Evolutionary conservation across 2,113 vertebrate genomes (phyloP).

Genomic region (Dasyurus viverrinus): DNA sequence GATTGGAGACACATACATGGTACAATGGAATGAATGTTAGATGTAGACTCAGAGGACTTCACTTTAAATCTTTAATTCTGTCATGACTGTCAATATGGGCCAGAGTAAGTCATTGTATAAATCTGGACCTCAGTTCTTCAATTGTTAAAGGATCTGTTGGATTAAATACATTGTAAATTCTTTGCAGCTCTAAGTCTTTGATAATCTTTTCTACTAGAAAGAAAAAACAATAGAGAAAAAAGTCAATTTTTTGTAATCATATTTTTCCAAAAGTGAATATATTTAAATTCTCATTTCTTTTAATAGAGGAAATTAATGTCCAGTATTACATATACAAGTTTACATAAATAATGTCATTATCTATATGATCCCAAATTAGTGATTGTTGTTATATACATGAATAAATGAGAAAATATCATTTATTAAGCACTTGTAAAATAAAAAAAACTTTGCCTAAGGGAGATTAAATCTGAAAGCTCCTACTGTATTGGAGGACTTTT

Average conservation of each 20-base stretch:
- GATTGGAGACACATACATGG: not conserved
- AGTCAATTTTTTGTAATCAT: not conserved
- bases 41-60: not conserved
- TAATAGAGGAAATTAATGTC: not conserved
- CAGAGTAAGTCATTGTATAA: not conserved
- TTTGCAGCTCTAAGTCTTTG: not conserved
- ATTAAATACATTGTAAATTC: not conserved
- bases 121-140: not conserved
- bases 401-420: not conserved
- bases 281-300: not conserved
- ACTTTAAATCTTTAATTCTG: not conserved
- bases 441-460: not conserved
- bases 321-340: not conserved
- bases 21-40: not conserved
- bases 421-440: not conserved
- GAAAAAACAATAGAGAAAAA: not conserved
- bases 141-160: not conserved
- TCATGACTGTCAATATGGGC: not conserved
- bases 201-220: not conserved
- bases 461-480: not conserved
- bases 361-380: not conserved
- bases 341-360: not conserved
- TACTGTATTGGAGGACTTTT: not conserved
- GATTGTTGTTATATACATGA: not conserved
- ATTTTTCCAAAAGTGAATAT: not conserved